These are phyloP conservation scores for Thunnus maccoyii DNA, from an alignment of 2,113 vertebrate species.

Conservation along the genomic window DNA sequence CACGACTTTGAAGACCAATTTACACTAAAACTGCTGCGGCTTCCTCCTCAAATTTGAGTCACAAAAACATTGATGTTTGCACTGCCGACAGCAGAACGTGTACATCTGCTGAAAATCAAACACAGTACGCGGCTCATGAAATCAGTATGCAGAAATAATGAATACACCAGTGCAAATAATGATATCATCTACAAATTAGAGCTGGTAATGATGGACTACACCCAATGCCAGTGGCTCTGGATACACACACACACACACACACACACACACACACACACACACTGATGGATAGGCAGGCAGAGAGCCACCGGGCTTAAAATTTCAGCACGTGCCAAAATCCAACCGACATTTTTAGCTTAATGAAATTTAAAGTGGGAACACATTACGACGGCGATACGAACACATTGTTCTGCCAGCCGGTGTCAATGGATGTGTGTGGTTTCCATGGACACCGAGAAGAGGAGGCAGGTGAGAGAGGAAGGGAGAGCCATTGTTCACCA, in stretches of 20 bases:
- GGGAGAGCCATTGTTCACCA: conserved; percentile 39
- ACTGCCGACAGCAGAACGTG: not conserved
- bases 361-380: conserved; percentile 44
- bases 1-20: not conserved
- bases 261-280: not conserved
- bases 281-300: not conserved
- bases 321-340: conserved; percentile 15
- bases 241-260: conserved; percentile 21
- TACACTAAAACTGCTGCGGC: not conserved
- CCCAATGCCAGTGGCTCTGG: conserved; percentile 1
- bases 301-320: conserved; percentile 17
- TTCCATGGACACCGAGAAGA: conserved; percentile 66
- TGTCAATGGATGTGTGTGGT: conserved; percentile 57
- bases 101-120: conserved; percentile 23
- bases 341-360: conserved; percentile 43
- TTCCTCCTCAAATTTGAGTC: not conserved
- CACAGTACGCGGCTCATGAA: not conserved
- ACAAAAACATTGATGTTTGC: not conserved
- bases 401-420: conserved; percentile 40
- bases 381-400: conserved; percentile 37
- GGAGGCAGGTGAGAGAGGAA: conserved; percentile 23
- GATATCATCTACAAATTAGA: conserved; percentile 49
- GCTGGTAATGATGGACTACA: conserved; percentile 28
- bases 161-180: conserved; percentile 22
- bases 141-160: conserved; percentile 35